These are phyloP conservation scores for Synanthedon andrenaeformis DNA, from an alignment of 2,888 invertebrate genomes.

Conservation along the genomic window DNA sequence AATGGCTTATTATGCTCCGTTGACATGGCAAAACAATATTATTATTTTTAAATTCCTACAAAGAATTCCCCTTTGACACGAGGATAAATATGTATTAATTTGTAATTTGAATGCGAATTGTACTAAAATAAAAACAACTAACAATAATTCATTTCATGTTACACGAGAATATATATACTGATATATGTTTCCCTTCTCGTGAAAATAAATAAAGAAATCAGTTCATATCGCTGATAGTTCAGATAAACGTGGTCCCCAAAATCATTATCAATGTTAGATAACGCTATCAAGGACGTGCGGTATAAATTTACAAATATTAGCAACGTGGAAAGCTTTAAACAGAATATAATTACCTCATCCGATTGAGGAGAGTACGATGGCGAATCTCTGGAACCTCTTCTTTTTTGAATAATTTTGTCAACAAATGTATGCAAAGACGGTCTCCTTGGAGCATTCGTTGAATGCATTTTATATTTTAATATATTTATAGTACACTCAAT, in stretches of 20 bases:
- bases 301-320: slow-evolving; percentile 7
- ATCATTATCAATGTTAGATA: slow-evolving; percentile 46
- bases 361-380: slow-evolving; percentile 24
- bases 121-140: no score
- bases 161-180: no score
- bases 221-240: not conserved
- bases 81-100: no score
- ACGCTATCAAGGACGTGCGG: slow-evolving; percentile 47
- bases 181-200: not conserved
- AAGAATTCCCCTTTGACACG: no score
- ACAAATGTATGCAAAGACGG: slow-evolving; percentile 34
- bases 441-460: slow-evolving; percentile 10
- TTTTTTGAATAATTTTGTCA: slow-evolving; percentile 32
- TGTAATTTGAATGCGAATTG: no score
- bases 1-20: no score
- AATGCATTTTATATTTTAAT: not conserved
- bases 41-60: no score
- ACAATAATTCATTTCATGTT: no score
- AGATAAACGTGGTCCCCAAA: slow-evolving; percentile 7
- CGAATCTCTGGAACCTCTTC: slow-evolving; percentile 30
- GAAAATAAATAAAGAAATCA: slow-evolving; percentile 7
- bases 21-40: no score
- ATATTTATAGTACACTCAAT: no score
- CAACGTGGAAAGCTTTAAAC: not conserved
- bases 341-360: slow-evolving; percentile 21